Evolutionary conservation across 2,888 invertebrate species (phyloP).

Genomic region (Acanthosoma haemorrhoidale): DNA sequence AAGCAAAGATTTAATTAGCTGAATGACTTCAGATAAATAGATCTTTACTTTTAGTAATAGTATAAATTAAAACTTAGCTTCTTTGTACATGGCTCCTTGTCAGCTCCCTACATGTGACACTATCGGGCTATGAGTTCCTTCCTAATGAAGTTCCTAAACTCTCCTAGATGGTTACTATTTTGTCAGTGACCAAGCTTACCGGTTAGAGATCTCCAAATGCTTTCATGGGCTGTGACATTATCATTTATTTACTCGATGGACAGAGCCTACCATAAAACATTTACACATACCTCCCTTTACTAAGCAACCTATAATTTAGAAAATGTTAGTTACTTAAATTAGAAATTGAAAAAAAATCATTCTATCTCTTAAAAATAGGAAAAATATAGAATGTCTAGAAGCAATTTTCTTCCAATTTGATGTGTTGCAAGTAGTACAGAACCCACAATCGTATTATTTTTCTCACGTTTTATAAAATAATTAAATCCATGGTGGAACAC

Average conservation of each 20-base stretch:
- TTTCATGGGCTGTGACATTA: background rate
- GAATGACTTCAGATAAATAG: too few species aligned
- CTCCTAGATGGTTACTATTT: background rate
- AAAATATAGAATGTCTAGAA: too few species aligned
- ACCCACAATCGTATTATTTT: background rate
- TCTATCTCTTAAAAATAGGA: too few species aligned
- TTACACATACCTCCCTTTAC: constrained; percentile 5
- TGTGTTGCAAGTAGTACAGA: too few species aligned
- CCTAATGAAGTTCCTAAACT: background rate
- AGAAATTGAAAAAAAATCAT: too few species aligned
- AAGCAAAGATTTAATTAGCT: too few species aligned
- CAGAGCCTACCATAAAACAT: constrained; percentile 8
- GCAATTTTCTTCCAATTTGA: too few species aligned
- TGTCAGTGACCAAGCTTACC: background rate
- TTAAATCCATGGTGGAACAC: too few species aligned
- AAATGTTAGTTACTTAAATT: background rate
- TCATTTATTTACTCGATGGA: background rate
- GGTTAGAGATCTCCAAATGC: background rate
- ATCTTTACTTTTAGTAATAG: too few species aligned
- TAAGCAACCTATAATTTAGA: constrained; percentile 1
- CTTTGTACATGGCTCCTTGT: background rate
- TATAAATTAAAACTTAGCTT: too few species aligned
- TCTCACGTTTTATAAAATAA: background rate
- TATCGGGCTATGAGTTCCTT: background rate
- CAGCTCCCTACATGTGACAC: background rate